Percentiles rank a stretch among this genome's conserved stretches.
These are phyloP conservation scores for Bergia sp. DNA, from an alignment of 92 coral and sea anemone genomes.

Conservation along the genomic window DNA sequence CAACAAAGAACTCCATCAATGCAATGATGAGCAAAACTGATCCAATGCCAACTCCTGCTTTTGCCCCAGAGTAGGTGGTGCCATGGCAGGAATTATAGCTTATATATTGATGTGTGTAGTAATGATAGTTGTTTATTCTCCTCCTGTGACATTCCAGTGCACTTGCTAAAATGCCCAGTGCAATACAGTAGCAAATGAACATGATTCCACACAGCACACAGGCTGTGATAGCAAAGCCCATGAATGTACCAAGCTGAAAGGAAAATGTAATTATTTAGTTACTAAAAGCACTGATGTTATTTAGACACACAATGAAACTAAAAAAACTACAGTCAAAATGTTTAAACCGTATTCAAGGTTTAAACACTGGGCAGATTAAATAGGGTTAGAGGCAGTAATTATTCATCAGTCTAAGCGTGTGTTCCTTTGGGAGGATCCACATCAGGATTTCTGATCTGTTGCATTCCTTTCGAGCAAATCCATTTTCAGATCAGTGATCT, in stretches of 20 bases:
- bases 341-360: too few relatives aligned
- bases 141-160: conserved; percentile 30
- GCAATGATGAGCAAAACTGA: conserved; percentile 63
- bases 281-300: too few relatives aligned
- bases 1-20: conserved; percentile 68
- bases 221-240: conserved; percentile 43
- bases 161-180: not conserved
- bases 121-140: not conserved
- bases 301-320: too few relatives aligned
- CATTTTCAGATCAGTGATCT: too few relatives aligned
- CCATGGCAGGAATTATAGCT: not conserved
- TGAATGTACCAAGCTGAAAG: conserved; percentile 39
- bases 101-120: not conserved
- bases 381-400: too few relatives aligned
- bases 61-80: not conserved
- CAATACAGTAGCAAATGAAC: conserved; percentile 36
- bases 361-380: too few relatives aligned
- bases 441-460: too few relatives aligned
- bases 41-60: conserved; percentile 65
- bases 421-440: too few relatives aligned
- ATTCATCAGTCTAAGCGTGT: too few relatives aligned
- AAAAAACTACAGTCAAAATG: too few relatives aligned
- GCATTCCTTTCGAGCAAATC: too few relatives aligned
- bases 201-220: conserved; percentile 45
- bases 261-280: not conserved